Evolutionary conservation across 2,888 invertebrate genomes (phyloP), one percentile per base, ranked within the genome.

Genomic region (Microctonus brassicae): DNA sequence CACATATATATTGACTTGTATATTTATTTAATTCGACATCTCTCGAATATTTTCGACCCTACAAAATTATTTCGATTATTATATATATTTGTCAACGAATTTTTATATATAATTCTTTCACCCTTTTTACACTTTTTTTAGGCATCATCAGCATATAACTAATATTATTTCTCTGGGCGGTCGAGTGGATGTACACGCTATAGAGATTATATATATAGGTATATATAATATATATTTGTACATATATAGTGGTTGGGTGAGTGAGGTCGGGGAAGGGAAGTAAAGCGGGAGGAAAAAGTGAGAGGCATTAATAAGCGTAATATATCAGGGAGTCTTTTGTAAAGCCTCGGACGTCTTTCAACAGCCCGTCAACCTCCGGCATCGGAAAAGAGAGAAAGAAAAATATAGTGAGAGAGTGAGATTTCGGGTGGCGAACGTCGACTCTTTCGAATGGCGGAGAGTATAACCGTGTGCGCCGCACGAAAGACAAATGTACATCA

Each of bases 261-360:
- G 26, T 26, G 24, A 11, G 61, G 47, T 61, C 26, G 58, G 55
- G 55, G 22, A 1, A 26, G 47, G 24, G 70, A 33, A 33, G 47
- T 36, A 39, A 58, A 42, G 64, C 63, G 57, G 42, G 39, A 36
- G n/a, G 36, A 42, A 73, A 77, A 73, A 76, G 74, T 77, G 67
- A 67, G 80, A 77, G 73, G 78, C 79, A 83, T 84, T 86, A 86
- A 86, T 85, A 85, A 84, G 82, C 83, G 83, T 84, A 84, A 86
- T 86, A 85, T 85, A 84, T 85, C 82, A 84, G 83, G 79, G 81
- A 78, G 79, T 83, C 83, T 77, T 86, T 86, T 85, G 85, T 86
- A 77, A 78, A 78, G 70, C 76, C 72, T 73, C 75, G 75, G 60
- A 72, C 61, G 72, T 72, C 67, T 72, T 72, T 72, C 67, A 72